These are phyloP conservation scores for Python bivittatus DNA, from an alignment of 2,113 vertebrate species.

Conservation along the genomic window DNA sequence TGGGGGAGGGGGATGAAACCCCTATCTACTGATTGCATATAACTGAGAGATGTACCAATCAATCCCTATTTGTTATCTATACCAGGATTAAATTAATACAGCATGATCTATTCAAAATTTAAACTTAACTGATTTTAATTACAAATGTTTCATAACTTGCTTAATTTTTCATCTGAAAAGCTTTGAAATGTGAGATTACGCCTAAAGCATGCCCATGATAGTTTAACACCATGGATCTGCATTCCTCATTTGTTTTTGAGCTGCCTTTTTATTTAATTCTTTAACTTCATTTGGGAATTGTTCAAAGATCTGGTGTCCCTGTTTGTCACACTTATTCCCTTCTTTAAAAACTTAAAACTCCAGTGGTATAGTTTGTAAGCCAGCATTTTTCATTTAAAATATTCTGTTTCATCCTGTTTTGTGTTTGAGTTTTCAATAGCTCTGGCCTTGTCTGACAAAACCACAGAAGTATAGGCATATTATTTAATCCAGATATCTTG, in stretches of 20 bases:
- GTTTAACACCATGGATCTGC: slow-evolving; percentile 7
- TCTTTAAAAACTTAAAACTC: slow-evolving; percentile 34
- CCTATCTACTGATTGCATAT: background rate
- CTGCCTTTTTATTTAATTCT: background rate
- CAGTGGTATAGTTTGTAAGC: slow-evolving; percentile 42
- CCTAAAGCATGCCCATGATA: background rate
- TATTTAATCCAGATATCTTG: slow-evolving; percentile 42
- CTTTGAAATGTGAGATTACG: background rate
- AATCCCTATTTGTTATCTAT: background rate
- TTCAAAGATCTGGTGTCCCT: slow-evolving; percentile 22
- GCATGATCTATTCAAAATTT: background rate
- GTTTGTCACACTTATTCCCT: slow-evolving; percentile 3
- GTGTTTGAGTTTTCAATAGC: slow-evolving; percentile 33
- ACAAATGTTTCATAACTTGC: background rate
- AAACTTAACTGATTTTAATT: background rate
- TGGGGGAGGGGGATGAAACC: background rate
- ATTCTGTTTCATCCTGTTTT: slow-evolving; percentile 36
- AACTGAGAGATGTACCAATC: background rate
- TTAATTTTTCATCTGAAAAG: background rate
- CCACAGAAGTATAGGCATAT: background rate
- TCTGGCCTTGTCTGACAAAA: background rate
- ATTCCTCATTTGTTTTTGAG: background rate
- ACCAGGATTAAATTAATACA: background rate
- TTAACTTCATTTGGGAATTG: background rate
- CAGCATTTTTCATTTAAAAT: slow-evolving; percentile 37